These are phyloP conservation scores for Agelas oroides DNA, from an alignment of 37 sponge, comb jelly and placozoan genomes.

Conservation along the genomic window DNA sequence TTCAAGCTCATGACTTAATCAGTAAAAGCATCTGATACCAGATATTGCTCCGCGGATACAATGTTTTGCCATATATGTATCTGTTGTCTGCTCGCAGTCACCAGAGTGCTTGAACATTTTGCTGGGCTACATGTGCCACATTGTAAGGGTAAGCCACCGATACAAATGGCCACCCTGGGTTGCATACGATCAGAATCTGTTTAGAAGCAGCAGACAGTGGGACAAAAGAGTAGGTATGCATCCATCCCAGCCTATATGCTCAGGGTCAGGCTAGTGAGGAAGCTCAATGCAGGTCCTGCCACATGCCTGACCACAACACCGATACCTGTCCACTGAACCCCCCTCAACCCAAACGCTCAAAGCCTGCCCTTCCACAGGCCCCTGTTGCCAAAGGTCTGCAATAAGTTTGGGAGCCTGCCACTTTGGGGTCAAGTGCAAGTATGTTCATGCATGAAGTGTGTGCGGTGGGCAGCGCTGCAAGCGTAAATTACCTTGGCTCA, in stretches of 20 bases:
- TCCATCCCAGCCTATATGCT: background rate
- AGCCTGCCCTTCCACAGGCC: background rate
- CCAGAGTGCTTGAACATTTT: background rate
- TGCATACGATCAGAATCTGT: background rate
- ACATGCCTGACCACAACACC: background rate
- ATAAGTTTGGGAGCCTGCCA: background rate
- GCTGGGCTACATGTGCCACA: background rate
- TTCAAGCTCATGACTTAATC: background rate
- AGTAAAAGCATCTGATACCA: background rate
- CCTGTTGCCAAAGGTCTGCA: background rate
- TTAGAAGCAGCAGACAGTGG: background rate
- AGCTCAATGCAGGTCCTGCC: background rate
- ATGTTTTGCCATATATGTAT: background rate
- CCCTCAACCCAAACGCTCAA: background rate
- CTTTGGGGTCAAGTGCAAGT: constrained; percentile 1
- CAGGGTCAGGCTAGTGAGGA: background rate
- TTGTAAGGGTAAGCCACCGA: background rate
- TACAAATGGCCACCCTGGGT: constrained; percentile 15
- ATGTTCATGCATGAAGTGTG: background rate
- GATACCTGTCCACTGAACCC: background rate
- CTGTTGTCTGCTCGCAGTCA: background rate
- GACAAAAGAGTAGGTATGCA: no score
- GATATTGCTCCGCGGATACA: background rate
- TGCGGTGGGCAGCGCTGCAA: constrained; percentile 6
- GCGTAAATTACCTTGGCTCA: no score